These are phyloP conservation scores for Calephelis virginiensis DNA, from an alignment of 1,140 invertebrate genomes.

Conservation along the genomic window DNA sequence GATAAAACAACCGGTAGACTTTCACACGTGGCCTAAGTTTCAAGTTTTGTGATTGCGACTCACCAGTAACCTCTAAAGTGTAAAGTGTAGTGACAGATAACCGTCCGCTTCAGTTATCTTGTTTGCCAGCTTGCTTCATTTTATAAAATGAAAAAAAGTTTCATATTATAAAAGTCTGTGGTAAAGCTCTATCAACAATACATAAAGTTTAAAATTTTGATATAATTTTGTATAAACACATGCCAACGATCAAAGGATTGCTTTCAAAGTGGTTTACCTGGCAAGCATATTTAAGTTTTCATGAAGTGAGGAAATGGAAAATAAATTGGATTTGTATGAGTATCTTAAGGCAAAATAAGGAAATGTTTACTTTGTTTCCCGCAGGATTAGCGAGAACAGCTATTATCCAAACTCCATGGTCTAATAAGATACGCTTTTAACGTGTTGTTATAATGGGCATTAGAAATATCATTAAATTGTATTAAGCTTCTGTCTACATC, in stretches of 20 bases:
- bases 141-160: no score
- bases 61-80: no score
- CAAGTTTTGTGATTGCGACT: no score
- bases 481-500: no score
- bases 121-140: no score
- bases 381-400: constrained; percentile 46
- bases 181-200: constrained; percentile 10
- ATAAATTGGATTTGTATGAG: constrained; percentile 77
- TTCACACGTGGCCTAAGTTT: no score
- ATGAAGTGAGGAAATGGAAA: constrained; percentile 77
- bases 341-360: constrained; percentile 66
- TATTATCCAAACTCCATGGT: constrained; percentile 46
- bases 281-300: constrained; percentile 76
- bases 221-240: constrained; percentile 72
- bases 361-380: constrained; percentile 71
- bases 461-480: constrained; percentile 10
- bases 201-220: constrained; percentile 46
- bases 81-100: no score
- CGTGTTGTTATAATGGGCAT: constrained; percentile 23
- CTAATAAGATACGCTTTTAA: constrained; percentile 27
- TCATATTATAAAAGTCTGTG: neutral
- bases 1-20: no score
- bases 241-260: constrained; percentile 74
- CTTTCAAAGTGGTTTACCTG: constrained; percentile 73
- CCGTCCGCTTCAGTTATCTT: no score